Conservation (phyloP, 1,140 invertebrate species). For the Megathymus violae region DNA sequence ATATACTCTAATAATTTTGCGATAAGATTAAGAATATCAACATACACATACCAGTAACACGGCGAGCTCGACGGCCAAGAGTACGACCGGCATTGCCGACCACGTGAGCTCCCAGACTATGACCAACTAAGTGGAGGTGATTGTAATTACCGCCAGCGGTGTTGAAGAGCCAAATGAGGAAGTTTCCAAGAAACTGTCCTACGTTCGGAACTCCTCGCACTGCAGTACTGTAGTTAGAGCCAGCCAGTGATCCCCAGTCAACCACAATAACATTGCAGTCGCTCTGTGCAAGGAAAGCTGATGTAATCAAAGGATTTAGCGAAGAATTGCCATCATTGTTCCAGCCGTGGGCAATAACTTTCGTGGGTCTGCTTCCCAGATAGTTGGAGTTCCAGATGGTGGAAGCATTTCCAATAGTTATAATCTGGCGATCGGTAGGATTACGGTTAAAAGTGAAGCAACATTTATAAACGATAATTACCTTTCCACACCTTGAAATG, state of each 20-base stretch:
- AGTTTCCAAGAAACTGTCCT: slow-evolving; percentile 79
- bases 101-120: slow-evolving; percentile 63
- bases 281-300: slow-evolving; percentile 64
- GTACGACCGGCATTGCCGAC: slow-evolving; percentile 62
- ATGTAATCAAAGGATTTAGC: slow-evolving; percentile 40
- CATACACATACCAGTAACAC: slow-evolving; percentile 54
- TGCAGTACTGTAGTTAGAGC: slow-evolving; percentile 75
- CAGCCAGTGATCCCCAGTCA: slow-evolving; percentile 80
- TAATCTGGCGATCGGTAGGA: slow-evolving; percentile 46
- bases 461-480: too few relatives aligned
- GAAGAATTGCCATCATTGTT: slow-evolving; percentile 40
- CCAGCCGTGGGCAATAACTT: slow-evolving; percentile 57
- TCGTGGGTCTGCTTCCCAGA: slow-evolving; percentile 34
- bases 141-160: slow-evolving; percentile 55
- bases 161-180: slow-evolving; percentile 81
- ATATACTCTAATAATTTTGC: too few relatives aligned
- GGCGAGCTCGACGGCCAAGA: slow-evolving; percentile 45
- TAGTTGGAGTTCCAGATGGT: slow-evolving; percentile 55
- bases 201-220: slow-evolving; percentile 77
- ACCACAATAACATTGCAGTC: slow-evolving; percentile 84
- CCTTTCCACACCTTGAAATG: too few relatives aligned
- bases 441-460: slow-evolving; percentile 47
- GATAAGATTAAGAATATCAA: neutral
- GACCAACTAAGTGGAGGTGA: slow-evolving; percentile 56
- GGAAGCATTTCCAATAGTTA: slow-evolving; percentile 52